Evolutionary conservation across 1,140 invertebrate species (phyloP), one percentile per base, ranked within the genome.

Genomic region (Neodiprion pinetum): DNA sequence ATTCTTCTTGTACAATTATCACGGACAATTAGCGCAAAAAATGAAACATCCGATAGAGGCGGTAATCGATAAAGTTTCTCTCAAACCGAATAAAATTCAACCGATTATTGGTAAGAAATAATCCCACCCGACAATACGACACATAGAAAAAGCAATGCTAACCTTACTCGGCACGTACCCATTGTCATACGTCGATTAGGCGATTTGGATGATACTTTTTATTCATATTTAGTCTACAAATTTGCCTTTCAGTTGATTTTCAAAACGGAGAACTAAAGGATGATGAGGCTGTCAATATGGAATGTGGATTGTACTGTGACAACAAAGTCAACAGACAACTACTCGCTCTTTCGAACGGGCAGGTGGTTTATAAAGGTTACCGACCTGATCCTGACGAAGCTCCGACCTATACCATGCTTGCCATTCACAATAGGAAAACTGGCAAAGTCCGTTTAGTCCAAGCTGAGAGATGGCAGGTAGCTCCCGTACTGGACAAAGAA

Each of bases 311-410:
- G n/a, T 88, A 80, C 71, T 72, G 78, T 1, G 84, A 88, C 71
- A 40, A 80, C 61, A 81, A 78, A 21, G 73, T 73, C 0, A 74
- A 83, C 0, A 83, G 82, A 76, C 81, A 78, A 1, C 49, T 86
- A 9, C 48, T 88, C 28, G 87, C 81, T 14, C 73, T 89, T 21
- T 86, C 87, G 9, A 85, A 84, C 75, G 81, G 82, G 23, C 78
- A 83, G n/a, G 79, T 84, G 49, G 86, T 88, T 49, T 88, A 88
- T 17, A 84, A 81, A 77, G 87, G 88, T 53, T 79, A 81, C 48
- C 85, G 79, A 67, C 84, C 84, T 10, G 78, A 88, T 70, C 48
- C 66, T 7, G 69, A 74, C 0, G 77, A 87, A 66, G 79, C 86
- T 17, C 66, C 77, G 9, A 82, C 79, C 9, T 79, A 81, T 4